These are phyloP conservation scores for Oscheius myriophilus DNA, from an alignment of 2,888 invertebrate genomes.

Conservation along the genomic window DNA sequence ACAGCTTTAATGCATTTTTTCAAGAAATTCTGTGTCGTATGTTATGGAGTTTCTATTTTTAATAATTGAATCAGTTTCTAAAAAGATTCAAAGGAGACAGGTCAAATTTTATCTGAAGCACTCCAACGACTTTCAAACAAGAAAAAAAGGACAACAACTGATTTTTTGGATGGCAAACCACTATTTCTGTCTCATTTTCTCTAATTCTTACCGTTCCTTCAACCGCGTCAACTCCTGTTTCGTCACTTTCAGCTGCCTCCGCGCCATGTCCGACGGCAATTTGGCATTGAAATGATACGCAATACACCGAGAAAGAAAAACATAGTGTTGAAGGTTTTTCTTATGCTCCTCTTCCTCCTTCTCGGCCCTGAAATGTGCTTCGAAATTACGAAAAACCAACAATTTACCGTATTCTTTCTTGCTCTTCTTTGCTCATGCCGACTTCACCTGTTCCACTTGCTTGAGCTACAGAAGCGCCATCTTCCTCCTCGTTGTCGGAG, in stretches of 20 bases:
- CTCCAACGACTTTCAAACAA: too few relatives aligned
- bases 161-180: too few relatives aligned
- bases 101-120: too few relatives aligned
- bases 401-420: conserved; percentile 64
- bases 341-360: conserved; percentile 95
- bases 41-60: too few relatives aligned
- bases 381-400: not conserved
- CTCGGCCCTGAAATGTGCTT: conserved; percentile 79
- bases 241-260: conserved; percentile 90
- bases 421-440: conserved; percentile 66
- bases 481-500: conserved; percentile 62
- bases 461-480: conserved; percentile 45
- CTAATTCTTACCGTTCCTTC: conserved; percentile 51
- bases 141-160: too few relatives aligned
- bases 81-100: too few relatives aligned
- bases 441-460: conserved; percentile 37
- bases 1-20: too few relatives aligned
- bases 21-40: too few relatives aligned
- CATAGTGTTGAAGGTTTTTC: conserved; percentile 91
- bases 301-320: conserved; percentile 88
- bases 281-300: conserved; percentile 99
- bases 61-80: too few relatives aligned
- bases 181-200: not conserved
- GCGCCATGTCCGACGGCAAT: conserved; percentile 89
- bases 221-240: conserved; percentile 81